Percentiles rank a stretch among this genome's conserved stretches.
These are phyloP conservation scores for Centruroides vittatus DNA, from an alignment of 1,140 invertebrate genomes.

Conservation along the genomic window DNA sequence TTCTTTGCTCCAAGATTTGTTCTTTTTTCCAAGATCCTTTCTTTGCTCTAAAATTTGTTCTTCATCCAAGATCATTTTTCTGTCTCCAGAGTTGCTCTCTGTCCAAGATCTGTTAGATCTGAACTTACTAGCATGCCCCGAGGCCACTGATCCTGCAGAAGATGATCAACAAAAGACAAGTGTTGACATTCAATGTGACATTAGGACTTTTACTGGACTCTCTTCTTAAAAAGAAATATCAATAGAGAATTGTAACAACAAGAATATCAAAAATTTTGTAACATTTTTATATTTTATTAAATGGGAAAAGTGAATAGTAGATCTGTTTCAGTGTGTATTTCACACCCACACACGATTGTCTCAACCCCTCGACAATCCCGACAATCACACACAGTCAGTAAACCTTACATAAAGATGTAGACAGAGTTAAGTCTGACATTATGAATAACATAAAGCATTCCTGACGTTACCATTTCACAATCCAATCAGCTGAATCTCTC, in stretches of 20 bases:
- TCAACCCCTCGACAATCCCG: too few species aligned
- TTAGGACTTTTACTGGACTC: neutral
- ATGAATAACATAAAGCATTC: too few species aligned
- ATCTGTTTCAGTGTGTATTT: too few species aligned
- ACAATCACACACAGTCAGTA: too few species aligned
- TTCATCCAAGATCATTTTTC: too few species aligned
- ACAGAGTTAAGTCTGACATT: too few species aligned
- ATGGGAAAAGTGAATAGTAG: neutral
- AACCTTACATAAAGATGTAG: too few species aligned
- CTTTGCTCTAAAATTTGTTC: neutral
- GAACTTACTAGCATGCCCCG: neutral
- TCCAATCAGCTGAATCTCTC: too few species aligned
- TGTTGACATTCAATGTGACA: neutral
- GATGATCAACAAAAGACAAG: neutral
- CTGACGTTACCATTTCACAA: too few species aligned
- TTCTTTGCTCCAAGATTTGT: too few species aligned
- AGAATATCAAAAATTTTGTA: neutral
- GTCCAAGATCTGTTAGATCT: neutral
- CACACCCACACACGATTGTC: too few species aligned
- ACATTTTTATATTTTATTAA: neutral
- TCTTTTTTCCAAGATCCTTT: neutral
- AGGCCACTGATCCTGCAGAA: neutral
- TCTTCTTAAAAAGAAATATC: neutral
- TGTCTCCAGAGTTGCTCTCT: too few species aligned
- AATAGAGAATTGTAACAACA: neutral